Base-by-base conservation (phyloP, 2,113 vertebrate species). In the Vidua macroura region DNA sequence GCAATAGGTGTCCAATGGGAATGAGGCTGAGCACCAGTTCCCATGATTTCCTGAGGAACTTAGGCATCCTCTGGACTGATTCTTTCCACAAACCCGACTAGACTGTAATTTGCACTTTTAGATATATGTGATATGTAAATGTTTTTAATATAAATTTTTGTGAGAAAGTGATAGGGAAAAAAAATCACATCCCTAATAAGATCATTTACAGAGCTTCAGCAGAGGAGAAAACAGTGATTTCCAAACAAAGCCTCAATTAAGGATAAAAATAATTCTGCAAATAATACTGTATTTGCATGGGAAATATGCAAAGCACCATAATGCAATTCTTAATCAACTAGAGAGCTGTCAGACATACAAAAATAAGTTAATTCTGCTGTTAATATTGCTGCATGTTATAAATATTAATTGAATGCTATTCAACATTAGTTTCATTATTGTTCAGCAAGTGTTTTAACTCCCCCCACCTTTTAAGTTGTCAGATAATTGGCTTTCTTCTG, bases 341-440 rank as follows among this genome's bases (percentile, higher is more conserved):
- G 64, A 96, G 95, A 98, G 92, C 94, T 95, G 95, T 96, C 94
- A 98, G 96, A 98, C 92, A 3, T 91, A 97, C 77, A 96, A 72
- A 96, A 97, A 89, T 95, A 96, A 95, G 95, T 89, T 95, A 94
- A 96, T 96, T 97, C 83, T 88, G 91, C 84, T 93, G 94, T 94
- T 97, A 93, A 85, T 96, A 94, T 92, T 96, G 67, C 81, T 90
- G 77, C 94, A 96, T 9, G 27, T 94, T 91, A 78, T 96, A 96
- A 96, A 95, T 95, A 95, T 96, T 97, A 97, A 97, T 96, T 96
- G 89, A 90, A 90, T 86, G 88, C 88, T 93, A 96, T 96, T 97
- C 95, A 93, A 77, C 93, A 91, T 91, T 92, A 95, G 70, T 95
- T 96, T 90, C 85, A 93, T 92, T 95, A 90, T 97, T 96, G 94